Evolutionary conservation across 2,797 vertebrate genomes (phyloP).

Genomic region (Periparus ater): DNA sequence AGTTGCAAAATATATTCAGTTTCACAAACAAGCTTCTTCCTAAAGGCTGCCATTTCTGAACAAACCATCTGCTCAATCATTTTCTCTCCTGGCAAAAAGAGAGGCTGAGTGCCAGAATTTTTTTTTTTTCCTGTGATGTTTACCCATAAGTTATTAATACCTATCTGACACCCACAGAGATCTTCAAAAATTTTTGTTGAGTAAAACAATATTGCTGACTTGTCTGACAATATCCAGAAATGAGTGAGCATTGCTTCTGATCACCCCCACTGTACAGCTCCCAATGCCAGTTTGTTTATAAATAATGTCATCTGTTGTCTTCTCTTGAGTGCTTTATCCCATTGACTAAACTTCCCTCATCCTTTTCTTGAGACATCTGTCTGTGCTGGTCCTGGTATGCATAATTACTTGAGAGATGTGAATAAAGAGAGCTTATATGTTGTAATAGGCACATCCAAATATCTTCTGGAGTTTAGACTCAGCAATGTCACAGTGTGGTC

Average conservation of each 20-base stretch:
- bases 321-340: constrained; percentile 12
- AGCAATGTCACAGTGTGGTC: constrained; percentile 4
- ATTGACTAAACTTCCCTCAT: not conserved
- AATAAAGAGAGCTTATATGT: not conserved
- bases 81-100: constrained; percentile 1
- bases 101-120: not conserved
- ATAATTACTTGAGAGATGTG: constrained; percentile 17
- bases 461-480: not conserved
- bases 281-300: constrained; percentile 3
- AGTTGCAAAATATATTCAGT: constrained; percentile 17
- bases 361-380: constrained; percentile 37
- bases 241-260: not conserved
- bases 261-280: not conserved
- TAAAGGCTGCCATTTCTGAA: constrained; percentile 29
- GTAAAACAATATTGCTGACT: not conserved
- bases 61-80: constrained; percentile 46
- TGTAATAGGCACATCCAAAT: not conserved
- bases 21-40: constrained; percentile 43
- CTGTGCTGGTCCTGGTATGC: not conserved
- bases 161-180: not conserved
- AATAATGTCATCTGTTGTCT: constrained; percentile 31
- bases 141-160: constrained; percentile 34
- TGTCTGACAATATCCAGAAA: not conserved
- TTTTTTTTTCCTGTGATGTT: not conserved
- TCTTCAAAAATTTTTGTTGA: not conserved